Base-by-base conservation (phyloP, 2,888 invertebrate genomes). In the Drosophila formosana region DNA sequence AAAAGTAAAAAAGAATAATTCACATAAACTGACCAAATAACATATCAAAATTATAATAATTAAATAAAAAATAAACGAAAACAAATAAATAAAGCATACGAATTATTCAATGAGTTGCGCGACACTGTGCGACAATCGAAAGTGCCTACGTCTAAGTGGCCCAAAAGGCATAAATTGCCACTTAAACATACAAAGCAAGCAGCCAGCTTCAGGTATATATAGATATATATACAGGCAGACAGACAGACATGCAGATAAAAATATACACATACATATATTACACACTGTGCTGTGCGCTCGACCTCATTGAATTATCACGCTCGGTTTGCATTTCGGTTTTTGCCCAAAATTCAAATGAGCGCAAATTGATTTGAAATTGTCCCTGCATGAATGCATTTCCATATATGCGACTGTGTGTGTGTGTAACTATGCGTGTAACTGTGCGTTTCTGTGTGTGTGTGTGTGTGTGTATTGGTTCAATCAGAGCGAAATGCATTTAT, bases 281-380 rank as follows among this genome's bases (percentile, higher is more conserved):
- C 26, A 52, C 52, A 53, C 57, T 34, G 50, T 52, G 56, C 37
- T 60, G 72, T 73, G 80, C 77, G 66, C 72, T 82, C 72, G 71
- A 76, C 78, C 75, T 75, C 73, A 74, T 73, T 78, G 77, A 84
- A 88, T 87, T 76, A 72, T 73, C 79, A 87, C 78, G 88, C 90
- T 88, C 76, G 77, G 84, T 75, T 87, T 80, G 49, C 66, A 73
- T 72, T 80, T 81, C 76, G 80, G 66, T 71, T 80, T 72, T 64
- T 50, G 66, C 57, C 66, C 68, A 65, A 82, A 77, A 77, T 77
- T 80, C 75, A 82, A 83, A 80, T 87, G 70, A 72, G 66, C 67
- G 72, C 63, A 85, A 87, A 87, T 87, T 85, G 75, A 74, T 80
- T 78, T 75, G 67, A 70, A 76, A 85, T 81, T 75, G 79, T 69